Conservation (phyloP, 2,888 invertebrate genomes). For the Hyposoter didymator region DNA sequence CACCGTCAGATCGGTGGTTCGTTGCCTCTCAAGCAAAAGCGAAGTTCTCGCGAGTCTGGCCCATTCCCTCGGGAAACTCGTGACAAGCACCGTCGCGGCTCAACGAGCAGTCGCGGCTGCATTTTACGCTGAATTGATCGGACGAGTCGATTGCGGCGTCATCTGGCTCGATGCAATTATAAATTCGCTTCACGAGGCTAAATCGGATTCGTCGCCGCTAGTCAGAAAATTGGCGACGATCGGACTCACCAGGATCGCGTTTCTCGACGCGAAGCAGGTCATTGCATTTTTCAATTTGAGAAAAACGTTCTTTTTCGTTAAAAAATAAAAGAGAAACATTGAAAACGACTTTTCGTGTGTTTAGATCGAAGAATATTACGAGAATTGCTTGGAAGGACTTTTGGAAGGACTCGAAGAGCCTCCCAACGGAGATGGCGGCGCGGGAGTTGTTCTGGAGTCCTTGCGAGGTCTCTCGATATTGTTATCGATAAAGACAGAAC, state of each 20-base stretch:
- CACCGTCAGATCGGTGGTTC: constrained; percentile 75
- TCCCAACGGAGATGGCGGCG: constrained; percentile 75
- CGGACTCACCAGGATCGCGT: constrained; percentile 78
- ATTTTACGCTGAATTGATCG: constrained; percentile 79
- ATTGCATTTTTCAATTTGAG: not conserved
- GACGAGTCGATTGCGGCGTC: constrained; percentile 74
- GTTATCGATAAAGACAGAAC: constrained; percentile 74
- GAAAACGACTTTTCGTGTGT: not conserved
- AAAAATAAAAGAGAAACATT: not conserved
- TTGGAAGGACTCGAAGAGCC: constrained; percentile 80
- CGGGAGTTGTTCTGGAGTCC: constrained; percentile 79
- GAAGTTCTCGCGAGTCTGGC: constrained; percentile 73
- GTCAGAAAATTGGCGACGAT: constrained; percentile 79
- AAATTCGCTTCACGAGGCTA: constrained; percentile 78
- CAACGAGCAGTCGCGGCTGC: constrained; percentile 78
- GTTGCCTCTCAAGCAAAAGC: constrained; percentile 72
- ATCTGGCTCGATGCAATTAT: constrained; percentile 80
- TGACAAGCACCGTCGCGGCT: constrained; percentile 76
- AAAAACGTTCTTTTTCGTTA: not conserved
- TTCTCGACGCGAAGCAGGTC: constrained; percentile 76
- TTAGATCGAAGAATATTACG: constrained; percentile 79
- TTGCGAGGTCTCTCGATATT: constrained; percentile 78
- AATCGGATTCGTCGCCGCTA: constrained; percentile 78
- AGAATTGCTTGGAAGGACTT: constrained; percentile 77
- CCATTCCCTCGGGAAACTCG: constrained; percentile 74